phyloP scores from a whole-genome alignment of 2,888 invertebrate genomes.

The Matsumyia berberina region DNA sequence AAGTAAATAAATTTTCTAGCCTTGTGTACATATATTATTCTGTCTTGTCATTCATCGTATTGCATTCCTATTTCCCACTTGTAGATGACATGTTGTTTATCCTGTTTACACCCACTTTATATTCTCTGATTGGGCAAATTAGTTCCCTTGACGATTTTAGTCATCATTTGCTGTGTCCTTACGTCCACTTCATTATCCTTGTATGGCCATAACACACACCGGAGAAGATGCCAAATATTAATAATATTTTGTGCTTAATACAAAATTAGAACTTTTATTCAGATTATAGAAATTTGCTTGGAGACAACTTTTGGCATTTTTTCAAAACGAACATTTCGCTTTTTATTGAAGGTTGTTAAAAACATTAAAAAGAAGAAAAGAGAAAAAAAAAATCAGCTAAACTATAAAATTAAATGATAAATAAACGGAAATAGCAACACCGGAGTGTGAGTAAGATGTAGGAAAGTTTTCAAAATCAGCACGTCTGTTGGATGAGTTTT shows the following conservation, averaged over 20 bases:
- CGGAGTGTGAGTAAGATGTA: background rate
- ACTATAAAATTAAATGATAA: conserved; percentile 30
- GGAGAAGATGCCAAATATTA: background rate
- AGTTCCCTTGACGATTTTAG: background rate
- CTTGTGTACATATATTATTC: conserved; percentile 2
- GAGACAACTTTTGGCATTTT: conserved; percentile 35
- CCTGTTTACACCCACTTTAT: conserved; percentile 3
- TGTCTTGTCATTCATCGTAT: conserved; percentile 7
- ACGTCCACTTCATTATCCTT: conserved; percentile 6
- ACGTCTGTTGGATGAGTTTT: background rate
- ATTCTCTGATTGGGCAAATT: conserved; percentile 2
- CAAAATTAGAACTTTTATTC: conserved; percentile 23
- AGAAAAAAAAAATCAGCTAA: too few relatives aligned
- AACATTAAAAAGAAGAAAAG: background rate
- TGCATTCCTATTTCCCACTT: conserved; percentile 11
- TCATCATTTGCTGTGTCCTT: conserved; percentile 12
- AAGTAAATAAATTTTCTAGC: background rate
- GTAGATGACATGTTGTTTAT: conserved; percentile 22
- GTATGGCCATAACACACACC: background rate
- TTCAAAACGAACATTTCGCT: conserved; percentile 33
- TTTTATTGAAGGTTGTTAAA: conserved; percentile 33
- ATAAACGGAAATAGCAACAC: conserved; percentile 20
- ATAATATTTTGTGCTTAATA: conserved; percentile 9
- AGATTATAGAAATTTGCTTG: conserved; percentile 3
- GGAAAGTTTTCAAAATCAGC: background rate